These are phyloP conservation scores for Arctia plantaginis DNA, from an alignment of 2,888 invertebrate genomes.

Conservation along the genomic window DNA sequence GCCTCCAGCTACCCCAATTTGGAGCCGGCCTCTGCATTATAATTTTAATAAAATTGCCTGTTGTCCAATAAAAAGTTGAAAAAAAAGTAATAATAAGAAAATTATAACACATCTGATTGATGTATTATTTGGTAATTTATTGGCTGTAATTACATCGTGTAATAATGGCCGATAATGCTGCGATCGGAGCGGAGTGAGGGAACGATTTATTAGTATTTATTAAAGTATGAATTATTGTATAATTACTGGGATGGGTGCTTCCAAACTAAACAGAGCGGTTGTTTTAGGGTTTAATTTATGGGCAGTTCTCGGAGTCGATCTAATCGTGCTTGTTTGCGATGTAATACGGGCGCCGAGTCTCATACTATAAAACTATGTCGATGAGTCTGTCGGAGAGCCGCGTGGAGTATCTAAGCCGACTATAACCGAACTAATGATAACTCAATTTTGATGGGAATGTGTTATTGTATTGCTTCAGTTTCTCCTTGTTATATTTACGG, in stretches of 20 bases:
- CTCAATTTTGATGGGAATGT: constrained; percentile 55
- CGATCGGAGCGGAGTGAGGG: constrained; percentile 66
- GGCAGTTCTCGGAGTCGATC: constrained; percentile 78
- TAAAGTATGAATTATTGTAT: constrained; percentile 87
- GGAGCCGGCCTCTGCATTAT: constrained; percentile 76
- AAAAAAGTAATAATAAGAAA: constrained; percentile 76
- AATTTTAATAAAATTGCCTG: constrained; percentile 86
- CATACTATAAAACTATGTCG: constrained; percentile 50
- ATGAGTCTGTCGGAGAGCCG: constrained; percentile 39
- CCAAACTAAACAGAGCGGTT: constrained; percentile 84
- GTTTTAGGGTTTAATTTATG: constrained; percentile 84
- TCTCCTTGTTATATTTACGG: constrained; percentile 47
- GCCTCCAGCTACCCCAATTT: constrained; percentile 85
- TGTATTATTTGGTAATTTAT: constrained; percentile 87
- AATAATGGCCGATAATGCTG: constrained; percentile 83
- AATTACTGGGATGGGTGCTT: constrained; percentile 83
- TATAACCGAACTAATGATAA: constrained; percentile 51
- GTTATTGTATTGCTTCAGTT: constrained; percentile 54
- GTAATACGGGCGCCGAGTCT: constrained; percentile 58
- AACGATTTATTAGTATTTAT: constrained; percentile 86
- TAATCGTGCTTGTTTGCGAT: constrained; percentile 74
- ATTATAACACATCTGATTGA: constrained; percentile 87
- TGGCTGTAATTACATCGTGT: constrained; percentile 85
- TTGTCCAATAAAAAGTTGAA: constrained; percentile 70
- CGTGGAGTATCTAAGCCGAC: constrained; percentile 35